Conservation (phyloP, 1,140 invertebrate species). For the Trichoplusia ni region DNA sequence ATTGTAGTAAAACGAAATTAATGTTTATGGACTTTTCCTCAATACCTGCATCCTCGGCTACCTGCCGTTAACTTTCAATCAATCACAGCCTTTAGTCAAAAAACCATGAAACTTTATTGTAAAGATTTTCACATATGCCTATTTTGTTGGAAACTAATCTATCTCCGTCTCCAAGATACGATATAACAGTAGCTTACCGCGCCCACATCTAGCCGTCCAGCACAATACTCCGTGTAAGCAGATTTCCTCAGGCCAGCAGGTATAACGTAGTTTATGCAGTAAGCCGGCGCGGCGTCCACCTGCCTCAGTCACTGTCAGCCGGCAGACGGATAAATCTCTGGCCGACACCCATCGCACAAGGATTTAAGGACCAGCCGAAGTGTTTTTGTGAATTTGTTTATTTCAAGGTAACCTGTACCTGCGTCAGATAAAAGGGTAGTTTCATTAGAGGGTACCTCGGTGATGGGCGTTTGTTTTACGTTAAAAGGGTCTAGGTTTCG, state of each 20-base stretch:
- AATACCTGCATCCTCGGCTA: too few relatives aligned
- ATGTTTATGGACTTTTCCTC: too few relatives aligned
- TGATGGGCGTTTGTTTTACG: too few relatives aligned
- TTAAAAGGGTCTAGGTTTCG: too few relatives aligned
- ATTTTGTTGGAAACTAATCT: too few relatives aligned
- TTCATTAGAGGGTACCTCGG: too few relatives aligned
- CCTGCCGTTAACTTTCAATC: too few relatives aligned
- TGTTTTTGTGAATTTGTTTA: not conserved
- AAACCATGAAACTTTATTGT: too few relatives aligned
- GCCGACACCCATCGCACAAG: conserved; percentile 12
- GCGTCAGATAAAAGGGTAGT: too few relatives aligned
- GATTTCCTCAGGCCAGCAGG: not conserved
- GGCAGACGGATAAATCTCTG: conserved; percentile 31
- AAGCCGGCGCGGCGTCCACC: conserved; percentile 20
- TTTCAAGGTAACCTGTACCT: not conserved
- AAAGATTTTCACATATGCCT: too few relatives aligned
- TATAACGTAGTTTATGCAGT: conserved; percentile 14
- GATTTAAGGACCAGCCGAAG: not conserved
- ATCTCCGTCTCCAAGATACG: not conserved
- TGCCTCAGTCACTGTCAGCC: conserved; percentile 28
- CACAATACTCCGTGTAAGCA: not conserved
- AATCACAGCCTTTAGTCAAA: too few relatives aligned
- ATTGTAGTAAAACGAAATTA: too few relatives aligned
- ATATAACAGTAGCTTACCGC: not conserved
- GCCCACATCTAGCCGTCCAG: not conserved